Percentiles rank a stretch among this genome's conserved stretches.
Evolutionary conservation across 2,888 invertebrate species (phyloP).

Genomic region (Ptilodon capucinus): DNA sequence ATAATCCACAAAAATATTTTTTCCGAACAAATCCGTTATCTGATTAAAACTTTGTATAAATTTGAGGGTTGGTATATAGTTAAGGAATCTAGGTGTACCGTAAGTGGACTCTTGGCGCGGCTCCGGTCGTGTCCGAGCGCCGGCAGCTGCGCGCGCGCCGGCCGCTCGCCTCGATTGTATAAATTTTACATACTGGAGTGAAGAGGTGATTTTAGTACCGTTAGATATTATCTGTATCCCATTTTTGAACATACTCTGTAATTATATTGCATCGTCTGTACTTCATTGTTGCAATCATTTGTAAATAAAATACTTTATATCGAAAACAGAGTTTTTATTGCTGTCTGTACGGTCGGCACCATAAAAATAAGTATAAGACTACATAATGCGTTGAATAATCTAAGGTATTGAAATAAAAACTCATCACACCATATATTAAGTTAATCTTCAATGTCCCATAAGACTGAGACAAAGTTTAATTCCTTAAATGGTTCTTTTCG

Average conservation of each 20-base stretch:
- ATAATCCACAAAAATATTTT: too few relatives aligned
- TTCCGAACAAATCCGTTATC: too few relatives aligned
- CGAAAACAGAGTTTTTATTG: slow-evolving; percentile 34
- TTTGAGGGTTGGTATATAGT: neutral
- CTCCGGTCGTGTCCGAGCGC: slow-evolving; percentile 3
- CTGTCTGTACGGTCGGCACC: too few relatives aligned
- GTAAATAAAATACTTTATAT: slow-evolving; percentile 84
- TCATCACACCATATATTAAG: too few relatives aligned
- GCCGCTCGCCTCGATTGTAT: slow-evolving; percentile 52
- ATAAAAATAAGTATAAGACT: too few relatives aligned
- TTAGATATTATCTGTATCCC: slow-evolving; percentile 80
- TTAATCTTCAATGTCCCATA: too few relatives aligned
- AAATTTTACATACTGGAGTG: slow-evolving; percentile 64
- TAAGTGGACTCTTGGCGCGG: slow-evolving; percentile 1
- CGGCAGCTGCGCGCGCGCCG: slow-evolving; percentile 17
- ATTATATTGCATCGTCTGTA: slow-evolving; percentile 82
- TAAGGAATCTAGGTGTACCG: neutral
- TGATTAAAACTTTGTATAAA: too few relatives aligned
- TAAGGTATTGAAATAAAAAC: too few relatives aligned
- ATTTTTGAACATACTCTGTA: slow-evolving; percentile 81
- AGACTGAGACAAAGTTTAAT: too few relatives aligned
- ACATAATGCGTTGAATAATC: too few relatives aligned
- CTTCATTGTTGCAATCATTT: slow-evolving; percentile 84
- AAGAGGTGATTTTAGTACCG: slow-evolving; percentile 76
- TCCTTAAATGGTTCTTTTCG: too few relatives aligned